Base-by-base conservation (phyloP, 35 echinoderm and acorn worm genomes). In the Amphiura filiformis region DNA sequence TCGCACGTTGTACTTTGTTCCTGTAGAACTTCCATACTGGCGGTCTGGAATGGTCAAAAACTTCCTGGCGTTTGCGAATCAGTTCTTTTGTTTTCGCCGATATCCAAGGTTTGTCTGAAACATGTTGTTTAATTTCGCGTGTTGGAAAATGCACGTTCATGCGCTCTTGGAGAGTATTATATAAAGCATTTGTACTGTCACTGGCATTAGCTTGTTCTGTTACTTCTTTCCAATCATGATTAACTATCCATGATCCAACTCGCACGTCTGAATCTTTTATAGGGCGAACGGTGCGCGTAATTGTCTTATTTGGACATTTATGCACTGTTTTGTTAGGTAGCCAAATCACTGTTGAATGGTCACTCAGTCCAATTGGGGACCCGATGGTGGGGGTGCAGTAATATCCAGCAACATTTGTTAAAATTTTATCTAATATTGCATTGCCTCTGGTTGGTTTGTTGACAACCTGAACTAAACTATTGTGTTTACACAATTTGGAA, bases 181-280 rank as follows among this genome's bases (percentile, higher is more conserved):
- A 82, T 35, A 90, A 90, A 32, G 61, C 57, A 75, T 82, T 52
- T 0, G 79, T 83, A 56, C 84, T 81, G 15, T 90, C 88, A 18
- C 31, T 39, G 36, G 39, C 37, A 23, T 0, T 70, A 33, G 64
- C 15, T 28, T 22, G 23, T 26, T 44, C 34, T 3, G 40, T 76
- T 15, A 93, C 85, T 1, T 76, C 75, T 75, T 31, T 31, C 91
- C 91, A 93, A 34, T 93, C 76, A 57, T 84, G 87, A 23, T 34
- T 42, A 39, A 38, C 36, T 49, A 93, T 93, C 91, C 91, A 93
- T 35, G 64, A 75, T 15, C 91, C 91, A 70, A 93, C 77, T 52
- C 80, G 35, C 28, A 88, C 56, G 1, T 26, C 57, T 0, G 91
- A 88, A 28, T 89, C 36, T 79, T 81, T 81, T 28, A 89, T 89